phyloP scores from a whole-genome alignment of 2,888 invertebrate genomes.

The Cheilosia soror region DNA sequence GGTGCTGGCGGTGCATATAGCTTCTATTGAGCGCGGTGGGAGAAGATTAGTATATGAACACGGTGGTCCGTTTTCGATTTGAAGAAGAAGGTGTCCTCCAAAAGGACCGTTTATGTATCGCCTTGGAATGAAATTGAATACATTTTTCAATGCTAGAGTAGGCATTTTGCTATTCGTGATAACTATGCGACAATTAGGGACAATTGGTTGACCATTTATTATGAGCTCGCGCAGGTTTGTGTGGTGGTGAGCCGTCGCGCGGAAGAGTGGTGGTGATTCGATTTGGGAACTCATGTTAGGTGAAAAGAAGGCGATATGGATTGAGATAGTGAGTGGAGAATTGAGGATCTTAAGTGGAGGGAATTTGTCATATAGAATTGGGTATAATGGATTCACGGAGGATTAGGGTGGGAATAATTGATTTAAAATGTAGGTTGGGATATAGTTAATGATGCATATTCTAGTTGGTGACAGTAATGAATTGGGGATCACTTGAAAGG shows the following conservation, averaged over 20 bases:
- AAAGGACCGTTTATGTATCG: slow-evolving; percentile 69
- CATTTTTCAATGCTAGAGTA: slow-evolving; percentile 61
- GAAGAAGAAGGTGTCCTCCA: slow-evolving; percentile 61
- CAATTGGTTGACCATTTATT: slow-evolving; percentile 75
- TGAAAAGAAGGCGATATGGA: slow-evolving; percentile 66
- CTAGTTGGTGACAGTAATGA: slow-evolving; percentile 59
- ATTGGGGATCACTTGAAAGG: slow-evolving; percentile 41
- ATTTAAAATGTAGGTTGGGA: slow-evolving; percentile 43
- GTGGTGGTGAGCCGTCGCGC: not conserved
- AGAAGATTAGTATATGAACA: slow-evolving; percentile 60
- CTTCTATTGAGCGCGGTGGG: slow-evolving; percentile 48
- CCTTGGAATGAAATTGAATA: slow-evolving; percentile 58
- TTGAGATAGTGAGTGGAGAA: slow-evolving; percentile 68
- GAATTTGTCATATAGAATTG: slow-evolving; percentile 71
- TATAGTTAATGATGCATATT: slow-evolving; percentile 39
- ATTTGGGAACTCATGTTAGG: slow-evolving; percentile 72
- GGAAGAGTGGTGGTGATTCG: slow-evolving; percentile 63
- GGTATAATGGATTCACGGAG: slow-evolving; percentile 60
- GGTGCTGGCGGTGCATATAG: slow-evolving; percentile 6
- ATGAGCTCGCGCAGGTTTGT: slow-evolving; percentile 18
- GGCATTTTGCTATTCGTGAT: slow-evolving; percentile 75
- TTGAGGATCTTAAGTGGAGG: slow-evolving; percentile 71
- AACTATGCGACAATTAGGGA: slow-evolving; percentile 76
- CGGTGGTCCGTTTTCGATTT: slow-evolving; percentile 71
- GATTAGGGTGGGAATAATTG: slow-evolving; percentile 69